A percentile compares a stretch with the other conserved stretches of the same genome.
Conservation (phyloP, 2,797 vertebrate species). For the Tympanoctomys barrerae region DNA sequence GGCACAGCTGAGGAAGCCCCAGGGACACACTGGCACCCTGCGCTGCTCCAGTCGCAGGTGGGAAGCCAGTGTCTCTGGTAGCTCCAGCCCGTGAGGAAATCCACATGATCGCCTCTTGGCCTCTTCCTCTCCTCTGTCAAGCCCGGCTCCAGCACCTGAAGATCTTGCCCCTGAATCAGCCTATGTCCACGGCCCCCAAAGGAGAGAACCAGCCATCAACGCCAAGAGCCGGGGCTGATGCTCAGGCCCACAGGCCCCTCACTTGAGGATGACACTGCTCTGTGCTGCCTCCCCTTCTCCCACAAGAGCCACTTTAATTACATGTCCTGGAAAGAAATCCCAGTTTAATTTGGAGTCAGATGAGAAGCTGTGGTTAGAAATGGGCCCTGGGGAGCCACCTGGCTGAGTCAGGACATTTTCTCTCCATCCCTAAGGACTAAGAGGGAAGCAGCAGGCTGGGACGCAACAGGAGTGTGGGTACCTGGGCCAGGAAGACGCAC, state of each 20-base stretch:
- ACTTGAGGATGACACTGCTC: neutral
- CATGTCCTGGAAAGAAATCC: slow-evolving; percentile 59
- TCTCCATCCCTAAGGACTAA: neutral
- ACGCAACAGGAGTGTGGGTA: fast-evolving
- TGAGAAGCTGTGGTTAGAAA: slow-evolving; percentile 46
- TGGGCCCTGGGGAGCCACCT: neutral
- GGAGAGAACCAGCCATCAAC: neutral
- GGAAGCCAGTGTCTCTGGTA: neutral
- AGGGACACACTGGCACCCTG: fast-evolving
- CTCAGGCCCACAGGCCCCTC: neutral
- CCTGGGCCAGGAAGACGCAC: neutral
- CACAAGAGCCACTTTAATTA: slow-evolving; percentile 67
- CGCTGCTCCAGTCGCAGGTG: neutral
- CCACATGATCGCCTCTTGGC: neutral
- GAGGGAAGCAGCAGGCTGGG: neutral
- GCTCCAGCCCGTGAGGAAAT: neutral
- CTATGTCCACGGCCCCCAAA: neutral
- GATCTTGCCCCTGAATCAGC: neutral
- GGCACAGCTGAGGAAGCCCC: neutral
- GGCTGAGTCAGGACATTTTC: neutral
- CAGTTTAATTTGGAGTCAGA: slow-evolving; percentile 65
- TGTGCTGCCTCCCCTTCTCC: neutral
- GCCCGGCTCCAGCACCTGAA: neutral
- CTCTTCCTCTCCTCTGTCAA: neutral
- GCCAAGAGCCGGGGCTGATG: neutral